Evolutionary conservation across 2,113 vertebrate species (phyloP).

Genomic region (Solea solea): DNA sequence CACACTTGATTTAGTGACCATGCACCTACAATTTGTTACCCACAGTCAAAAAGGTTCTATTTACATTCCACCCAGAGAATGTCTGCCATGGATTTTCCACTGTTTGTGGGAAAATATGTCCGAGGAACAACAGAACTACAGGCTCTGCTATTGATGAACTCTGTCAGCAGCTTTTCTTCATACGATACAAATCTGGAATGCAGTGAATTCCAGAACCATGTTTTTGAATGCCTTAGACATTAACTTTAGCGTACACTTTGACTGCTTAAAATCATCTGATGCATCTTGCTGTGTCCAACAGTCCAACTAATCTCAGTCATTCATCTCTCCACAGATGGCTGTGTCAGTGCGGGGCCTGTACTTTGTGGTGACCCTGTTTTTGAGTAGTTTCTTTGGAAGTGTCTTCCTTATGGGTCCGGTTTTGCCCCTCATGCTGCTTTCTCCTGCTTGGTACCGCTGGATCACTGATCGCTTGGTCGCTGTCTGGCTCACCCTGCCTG

Average conservation of each 20-base stretch:
- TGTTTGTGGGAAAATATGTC: conserved; percentile 70
- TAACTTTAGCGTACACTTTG: background rate
- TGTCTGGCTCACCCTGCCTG: conserved; percentile 95
- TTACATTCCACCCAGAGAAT: conserved; percentile 71
- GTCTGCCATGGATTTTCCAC: conserved; percentile 68
- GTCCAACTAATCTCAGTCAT: background rate
- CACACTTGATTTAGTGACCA: conserved; percentile 39
- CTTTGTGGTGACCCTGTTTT: conserved; percentile 90
- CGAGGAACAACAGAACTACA: conserved; percentile 41
- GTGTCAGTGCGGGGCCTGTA: conserved; percentile 92
- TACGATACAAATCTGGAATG: conserved; percentile 25
- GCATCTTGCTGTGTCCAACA: background rate
- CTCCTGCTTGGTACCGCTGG: conserved; percentile 95
- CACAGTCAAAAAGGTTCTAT: conserved; percentile 61
- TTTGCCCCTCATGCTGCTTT: conserved; percentile 92
- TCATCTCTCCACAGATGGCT: conserved; percentile 83
- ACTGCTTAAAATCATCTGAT: background rate
- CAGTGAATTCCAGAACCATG: conserved; percentile 8
- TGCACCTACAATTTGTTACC: conserved; percentile 43
- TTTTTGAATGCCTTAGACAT: background rate
- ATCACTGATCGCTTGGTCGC: conserved; percentile 92
- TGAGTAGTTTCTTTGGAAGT: conserved; percentile 94
- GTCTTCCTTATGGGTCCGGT: conserved; percentile 94
- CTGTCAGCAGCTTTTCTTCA: conserved; percentile 23
- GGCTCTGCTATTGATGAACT: conserved; percentile 46